A percentile compares a stretch with the other conserved stretches of the same genome.
Evolutionary conservation across 2,113 vertebrate species (phyloP).

Genomic region (Calidris pygmaea): DNA sequence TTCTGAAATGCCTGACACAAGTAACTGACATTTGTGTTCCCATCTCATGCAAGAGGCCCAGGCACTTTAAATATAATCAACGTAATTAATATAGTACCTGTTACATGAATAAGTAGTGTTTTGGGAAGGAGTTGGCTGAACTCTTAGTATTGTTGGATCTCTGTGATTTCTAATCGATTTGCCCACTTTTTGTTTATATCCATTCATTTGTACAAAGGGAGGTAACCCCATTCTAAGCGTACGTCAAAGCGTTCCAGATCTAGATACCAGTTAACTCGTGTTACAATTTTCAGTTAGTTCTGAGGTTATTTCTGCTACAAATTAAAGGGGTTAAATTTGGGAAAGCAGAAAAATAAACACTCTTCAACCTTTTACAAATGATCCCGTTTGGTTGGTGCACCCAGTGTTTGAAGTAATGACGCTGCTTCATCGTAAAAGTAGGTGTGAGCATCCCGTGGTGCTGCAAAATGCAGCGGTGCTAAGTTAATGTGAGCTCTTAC

Average conservation of each 20-base stretch:
- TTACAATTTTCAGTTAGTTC: not conserved
- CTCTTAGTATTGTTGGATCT: not conserved
- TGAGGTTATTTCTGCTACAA: not conserved
- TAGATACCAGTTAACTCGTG: not conserved
- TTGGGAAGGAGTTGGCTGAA: not conserved
- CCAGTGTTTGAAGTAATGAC: not conserved
- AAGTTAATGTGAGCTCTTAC: slow-evolving; percentile 16
- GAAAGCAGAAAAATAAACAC: not conserved
- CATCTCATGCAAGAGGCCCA: fast-evolving
- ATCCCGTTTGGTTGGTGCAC: not conserved
- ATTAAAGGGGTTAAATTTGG: not conserved
- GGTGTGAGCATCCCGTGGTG: not conserved
- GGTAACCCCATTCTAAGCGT: not conserved
- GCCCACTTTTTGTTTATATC: not conserved
- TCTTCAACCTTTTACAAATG: not conserved
- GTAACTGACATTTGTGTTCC: not conserved
- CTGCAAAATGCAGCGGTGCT: not conserved
- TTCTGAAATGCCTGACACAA: not conserved
- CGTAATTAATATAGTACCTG: not conserved
- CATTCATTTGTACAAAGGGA: not conserved
- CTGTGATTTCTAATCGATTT: not conserved
- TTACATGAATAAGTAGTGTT: not conserved
- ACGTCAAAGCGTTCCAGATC: not conserved
- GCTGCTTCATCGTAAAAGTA: slow-evolving; percentile 25
- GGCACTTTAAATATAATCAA: not conserved